phyloP scores from a whole-genome alignment of 2,113 vertebrate species.

The Melanocharis versteri region DNA sequence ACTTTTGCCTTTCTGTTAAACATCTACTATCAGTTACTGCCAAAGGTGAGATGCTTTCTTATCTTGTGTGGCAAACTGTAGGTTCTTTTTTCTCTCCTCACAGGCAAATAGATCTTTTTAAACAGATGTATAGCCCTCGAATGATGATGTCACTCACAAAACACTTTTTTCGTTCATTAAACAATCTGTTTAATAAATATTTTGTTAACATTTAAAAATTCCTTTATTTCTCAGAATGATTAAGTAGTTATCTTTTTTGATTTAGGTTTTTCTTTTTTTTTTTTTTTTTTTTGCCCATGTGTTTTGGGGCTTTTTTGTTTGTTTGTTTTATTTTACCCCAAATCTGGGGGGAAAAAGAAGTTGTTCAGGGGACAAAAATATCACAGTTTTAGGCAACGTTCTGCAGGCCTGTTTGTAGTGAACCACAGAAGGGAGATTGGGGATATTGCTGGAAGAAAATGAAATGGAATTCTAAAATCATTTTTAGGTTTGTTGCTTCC shows the following conservation, averaged over 20 bases:
- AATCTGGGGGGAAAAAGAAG: fast-evolving
- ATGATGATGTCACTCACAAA: not conserved
- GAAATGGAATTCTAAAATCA: not conserved
- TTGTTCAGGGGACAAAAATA: not conserved
- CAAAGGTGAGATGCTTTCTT: not conserved
- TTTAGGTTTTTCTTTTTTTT: not conserved
- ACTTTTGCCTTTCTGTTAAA: not conserved
- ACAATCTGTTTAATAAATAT: not conserved
- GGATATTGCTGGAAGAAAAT: not conserved
- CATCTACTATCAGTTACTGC: not conserved
- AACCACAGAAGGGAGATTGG: not conserved
- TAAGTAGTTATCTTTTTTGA: not conserved
- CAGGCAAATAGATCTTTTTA: not conserved
- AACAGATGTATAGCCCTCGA: not conserved
- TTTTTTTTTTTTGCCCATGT: not conserved
- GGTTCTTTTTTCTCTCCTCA: not conserved
- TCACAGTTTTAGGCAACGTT: not conserved
- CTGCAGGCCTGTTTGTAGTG: not conserved
- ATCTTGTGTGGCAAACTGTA: not conserved
- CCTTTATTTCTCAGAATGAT: not conserved
- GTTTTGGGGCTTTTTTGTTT: not conserved
- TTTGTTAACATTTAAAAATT: not conserved
- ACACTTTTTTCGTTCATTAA: not conserved
- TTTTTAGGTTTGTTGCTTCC: not conserved
- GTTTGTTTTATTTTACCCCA: not conserved